phyloP scores from a whole-genome alignment of 1,140 invertebrate genomes.

The Yoshiicerus persimilis region DNA sequence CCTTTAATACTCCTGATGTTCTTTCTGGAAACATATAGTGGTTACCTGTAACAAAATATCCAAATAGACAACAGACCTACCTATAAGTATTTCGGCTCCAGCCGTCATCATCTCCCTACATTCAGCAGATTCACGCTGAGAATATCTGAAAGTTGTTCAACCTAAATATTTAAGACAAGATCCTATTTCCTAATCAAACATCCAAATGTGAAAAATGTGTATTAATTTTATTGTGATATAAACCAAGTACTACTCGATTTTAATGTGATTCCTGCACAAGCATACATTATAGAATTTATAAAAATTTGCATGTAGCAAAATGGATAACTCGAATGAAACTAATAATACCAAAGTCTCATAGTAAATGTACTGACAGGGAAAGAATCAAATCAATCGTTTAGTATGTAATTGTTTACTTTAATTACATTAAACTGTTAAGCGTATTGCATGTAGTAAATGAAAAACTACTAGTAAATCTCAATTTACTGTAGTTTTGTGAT shows the following conservation, averaged over 20 bases:
- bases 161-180: neutral
- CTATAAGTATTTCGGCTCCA: neutral
- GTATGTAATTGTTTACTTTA: too few species aligned
- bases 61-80: neutral
- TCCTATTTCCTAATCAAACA: neutral
- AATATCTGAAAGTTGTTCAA: slow-evolving; percentile 14
- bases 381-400: neutral
- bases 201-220: neutral
- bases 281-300: neutral
- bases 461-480: neutral
- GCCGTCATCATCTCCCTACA: neutral
- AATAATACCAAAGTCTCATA: neutral
- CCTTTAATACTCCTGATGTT: neutral
- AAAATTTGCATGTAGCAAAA: neutral
- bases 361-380: neutral
- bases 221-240: slow-evolving; percentile 16
- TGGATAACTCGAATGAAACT: neutral
- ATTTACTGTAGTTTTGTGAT: neutral
- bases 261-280: slow-evolving; percentile 19
- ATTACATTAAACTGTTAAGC: too few species aligned
- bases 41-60: neutral
- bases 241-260: slow-evolving; percentile 19
- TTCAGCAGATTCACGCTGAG: neutral
- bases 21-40: neutral
- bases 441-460: too few species aligned